Evolutionary conservation across 2,888 invertebrate species (phyloP).

Genomic region (Eilema sororculum): DNA sequence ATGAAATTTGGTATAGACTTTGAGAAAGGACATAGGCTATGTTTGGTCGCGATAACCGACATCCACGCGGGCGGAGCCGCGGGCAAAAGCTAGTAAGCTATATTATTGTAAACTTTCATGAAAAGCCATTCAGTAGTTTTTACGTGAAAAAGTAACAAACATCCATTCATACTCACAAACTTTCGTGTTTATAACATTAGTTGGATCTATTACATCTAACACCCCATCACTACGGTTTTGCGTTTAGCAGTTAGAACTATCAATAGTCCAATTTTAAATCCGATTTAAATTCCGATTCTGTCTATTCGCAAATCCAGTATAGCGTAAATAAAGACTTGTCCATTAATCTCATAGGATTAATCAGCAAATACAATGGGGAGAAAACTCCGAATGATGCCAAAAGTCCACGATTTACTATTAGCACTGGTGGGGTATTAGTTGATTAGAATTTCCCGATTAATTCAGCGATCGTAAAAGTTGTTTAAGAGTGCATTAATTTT

Average conservation of each 20-base stretch:
- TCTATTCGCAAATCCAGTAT: slow-evolving; percentile 15
- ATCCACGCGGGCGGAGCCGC: no score
- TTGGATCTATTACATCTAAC: no score
- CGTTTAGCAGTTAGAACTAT: background rate
- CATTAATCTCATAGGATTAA: slow-evolving; percentile 36
- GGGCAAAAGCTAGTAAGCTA: no score
- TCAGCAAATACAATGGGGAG: slow-evolving; percentile 23
- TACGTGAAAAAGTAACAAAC: no score
- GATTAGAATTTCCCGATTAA: slow-evolving; percentile 26
- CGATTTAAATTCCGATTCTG: background rate
- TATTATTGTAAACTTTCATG: no score
- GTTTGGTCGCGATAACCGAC: no score
- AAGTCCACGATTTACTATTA: slow-evolving; percentile 20
- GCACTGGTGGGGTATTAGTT: slow-evolving; percentile 18
- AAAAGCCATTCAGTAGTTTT: no score
- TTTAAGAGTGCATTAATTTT: slow-evolving; percentile 12
- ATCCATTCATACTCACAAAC: no score
- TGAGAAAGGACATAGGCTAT: no score
- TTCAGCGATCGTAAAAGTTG: slow-evolving; percentile 16
- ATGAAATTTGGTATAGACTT: no score
- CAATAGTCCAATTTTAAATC: background rate
- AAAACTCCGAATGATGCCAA: slow-evolving; percentile 13
- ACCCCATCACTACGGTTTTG: background rate
- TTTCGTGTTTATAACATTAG: no score
- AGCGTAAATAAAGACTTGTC: slow-evolving; percentile 28